Evolutionary conservation across 2,888 invertebrate genomes (phyloP), one percentile per base, ranked within the genome.

Genomic region (Brachypterus glaber): DNA sequence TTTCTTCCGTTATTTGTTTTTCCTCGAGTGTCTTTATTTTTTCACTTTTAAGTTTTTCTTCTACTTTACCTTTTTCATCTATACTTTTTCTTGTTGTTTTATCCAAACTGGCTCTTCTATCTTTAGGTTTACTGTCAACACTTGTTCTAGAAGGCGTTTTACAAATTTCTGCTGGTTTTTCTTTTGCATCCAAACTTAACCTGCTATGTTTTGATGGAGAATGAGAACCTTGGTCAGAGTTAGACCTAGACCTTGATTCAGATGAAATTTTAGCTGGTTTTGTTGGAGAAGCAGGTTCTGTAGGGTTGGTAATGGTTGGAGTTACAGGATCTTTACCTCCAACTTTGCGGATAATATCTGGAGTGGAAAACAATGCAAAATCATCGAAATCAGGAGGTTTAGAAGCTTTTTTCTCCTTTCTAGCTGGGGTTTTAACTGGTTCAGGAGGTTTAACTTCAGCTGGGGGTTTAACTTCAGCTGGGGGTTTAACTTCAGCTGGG

Each of bases 291-390:
- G 29, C 17, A 41, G 44, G 39, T 35, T 54, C 53, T 9, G 58
- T 45, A 11, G 54, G 47, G 14, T 4, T 9, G 8, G 27, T 4
- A 5, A 11, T 13, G 5, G 50, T 46, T 25, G 59, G 51, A 16
- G 60, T 57, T 7, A 51, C 47, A 3, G 58, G 45, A 17, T 57
- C 56, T 40, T 66, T 58, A 12, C 68, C 47, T 30, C 53, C 59
- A 11, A 82, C 79, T 51, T 82, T 70, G 51, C 82, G 70, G 40
- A 83, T 82, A 36, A 84, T 82, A 68, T 85, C 85, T 13, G 85
- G 84, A 27, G 82, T 77, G 4, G 84, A 83, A 60, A 85, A 84
- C 40, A 85, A 62, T 24, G 82, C 79, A 40, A 83, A 74, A 71
- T 77, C 77, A 54, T 77, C 76, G n/a, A n/a, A n/a, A 21, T 64